A percentile compares a stretch with the other conserved stretches of the same genome.
Evolutionary conservation across 2,888 invertebrate species (phyloP).

Genomic region (Acleris cristana): DNA sequence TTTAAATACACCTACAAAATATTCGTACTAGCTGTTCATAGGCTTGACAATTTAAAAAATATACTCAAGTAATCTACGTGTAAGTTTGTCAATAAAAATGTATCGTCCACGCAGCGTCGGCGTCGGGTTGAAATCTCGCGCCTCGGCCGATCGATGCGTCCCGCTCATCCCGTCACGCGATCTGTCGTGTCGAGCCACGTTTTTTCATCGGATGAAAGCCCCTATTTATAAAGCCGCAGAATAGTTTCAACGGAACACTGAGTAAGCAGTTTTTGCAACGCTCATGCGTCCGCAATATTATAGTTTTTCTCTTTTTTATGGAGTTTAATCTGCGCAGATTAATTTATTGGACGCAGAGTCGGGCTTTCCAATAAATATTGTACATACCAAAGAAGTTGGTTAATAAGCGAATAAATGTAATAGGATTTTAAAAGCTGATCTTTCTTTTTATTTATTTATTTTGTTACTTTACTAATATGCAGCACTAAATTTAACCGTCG

Average conservation of each 20-base stretch:
- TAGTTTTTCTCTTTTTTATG: constrained; percentile 44
- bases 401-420: neutral
- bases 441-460: no score
- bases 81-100: constrained; percentile 1
- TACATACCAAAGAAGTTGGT: neutral
- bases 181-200: constrained; percentile 66
- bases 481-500: no score
- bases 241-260: constrained; percentile 77
- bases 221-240: constrained; percentile 69
- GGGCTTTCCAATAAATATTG: neutral
- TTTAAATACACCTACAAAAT: no score
- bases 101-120: constrained; percentile 31
- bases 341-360: neutral
- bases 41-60: no score
- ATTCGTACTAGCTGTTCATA: no score
- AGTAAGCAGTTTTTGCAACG: constrained; percentile 64
- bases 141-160: constrained; percentile 56
- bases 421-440: no score
- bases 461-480: no score
- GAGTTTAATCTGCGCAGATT: constrained; percentile 17
- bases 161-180: constrained; percentile 70
- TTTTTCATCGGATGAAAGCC: constrained; percentile 77
- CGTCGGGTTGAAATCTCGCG: constrained; percentile 41
- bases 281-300: constrained; percentile 55
- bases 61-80: no score